Base-by-base conservation (phyloP, 2,113 vertebrate genomes). In the Nicator chloris region DNA sequence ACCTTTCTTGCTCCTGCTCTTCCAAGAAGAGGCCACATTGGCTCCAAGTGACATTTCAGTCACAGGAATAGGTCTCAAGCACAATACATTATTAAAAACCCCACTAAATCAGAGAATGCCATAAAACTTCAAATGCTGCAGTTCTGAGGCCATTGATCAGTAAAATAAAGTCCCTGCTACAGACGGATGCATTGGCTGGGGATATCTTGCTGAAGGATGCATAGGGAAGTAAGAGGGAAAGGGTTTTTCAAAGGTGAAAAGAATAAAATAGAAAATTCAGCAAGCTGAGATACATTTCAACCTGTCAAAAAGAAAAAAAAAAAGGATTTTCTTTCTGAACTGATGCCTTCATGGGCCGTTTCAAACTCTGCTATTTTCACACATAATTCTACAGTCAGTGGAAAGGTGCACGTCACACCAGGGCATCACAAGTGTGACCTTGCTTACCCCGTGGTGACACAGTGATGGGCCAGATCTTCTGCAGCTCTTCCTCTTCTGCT, bases 11-110 rank as follows among this genome's bases (percentile, higher is more conserved):
- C 44, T 69, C 35, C 57, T 24, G 33, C 37, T 72, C n/a, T 69
- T 50, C 57, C 33, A 84, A 61, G 57, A 76, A 95, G 30, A n/a
- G 40, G 65, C 66, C 70, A 69, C 23, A 2, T 9, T 91, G 95
- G 77, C 70, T 87, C 33, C 42, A 66, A 89, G 70, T 85, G 89
- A 72, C 81, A 95, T 95, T 95, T 92, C 86, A 79, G 47, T 82
- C 40, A 0, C 77, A 79, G 81, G 87, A 44, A 80, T 47, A 91
- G 61, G 63, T 89, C 53, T 91, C 54, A 33, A 85, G 45, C 23
- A 57, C 63, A 82, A 91, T 65, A 11, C 35, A 54, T 89, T 93
- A 86, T 93, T 89, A 8, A 72, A 92, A 96, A 30, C 11, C 0
- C 4, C n/a, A 26, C 65, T 87, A 84, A 84, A 80, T 90, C 73